Evolutionary conservation across 2,888 invertebrate genomes (phyloP).

Genomic region (Cenopis cana): DNA sequence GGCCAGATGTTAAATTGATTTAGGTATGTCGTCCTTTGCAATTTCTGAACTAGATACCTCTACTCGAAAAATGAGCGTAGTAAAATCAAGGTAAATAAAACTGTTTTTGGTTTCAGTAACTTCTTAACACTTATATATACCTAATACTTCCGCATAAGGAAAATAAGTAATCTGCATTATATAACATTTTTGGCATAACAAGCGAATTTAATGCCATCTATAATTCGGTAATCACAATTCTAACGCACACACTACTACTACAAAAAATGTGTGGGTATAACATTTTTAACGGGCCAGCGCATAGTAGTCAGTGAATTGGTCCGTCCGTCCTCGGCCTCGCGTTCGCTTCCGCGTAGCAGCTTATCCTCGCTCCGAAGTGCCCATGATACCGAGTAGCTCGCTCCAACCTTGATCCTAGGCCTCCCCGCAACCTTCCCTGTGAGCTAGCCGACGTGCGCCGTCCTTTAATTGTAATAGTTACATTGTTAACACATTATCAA

Average conservation of each 20-base stretch:
- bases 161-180: background rate
- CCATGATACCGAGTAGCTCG: conserved; percentile 71
- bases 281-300: conserved; percentile 65
- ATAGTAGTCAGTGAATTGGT: conserved; percentile 75
- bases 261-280: conserved; percentile 49
- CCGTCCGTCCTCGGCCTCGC: conserved; percentile 81
- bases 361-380: conserved; percentile 80
- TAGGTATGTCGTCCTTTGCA: background rate
- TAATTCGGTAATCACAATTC: conserved; percentile 5
- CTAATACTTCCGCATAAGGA: background rate
- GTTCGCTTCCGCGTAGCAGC: conserved; percentile 78
- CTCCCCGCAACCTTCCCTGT: conserved; percentile 65
- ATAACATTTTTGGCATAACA: background rate
- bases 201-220: conserved; percentile 1
- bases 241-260: conserved; percentile 1
- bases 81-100: too few species aligned
- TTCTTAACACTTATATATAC: background rate
- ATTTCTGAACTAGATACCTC: background rate
- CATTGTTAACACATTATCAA: conserved; percentile 59
- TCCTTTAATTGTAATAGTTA: conserved; percentile 38
- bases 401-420: conserved; percentile 78
- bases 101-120: background rate
- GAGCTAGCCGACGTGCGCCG: conserved; percentile 17
- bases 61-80: too few species aligned
- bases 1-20: conserved; percentile 13